Evolutionary conservation across 1,140 invertebrate genomes (phyloP), one percentile per base, ranked within the genome.

Genomic region (Helicoverpa armigera): DNA sequence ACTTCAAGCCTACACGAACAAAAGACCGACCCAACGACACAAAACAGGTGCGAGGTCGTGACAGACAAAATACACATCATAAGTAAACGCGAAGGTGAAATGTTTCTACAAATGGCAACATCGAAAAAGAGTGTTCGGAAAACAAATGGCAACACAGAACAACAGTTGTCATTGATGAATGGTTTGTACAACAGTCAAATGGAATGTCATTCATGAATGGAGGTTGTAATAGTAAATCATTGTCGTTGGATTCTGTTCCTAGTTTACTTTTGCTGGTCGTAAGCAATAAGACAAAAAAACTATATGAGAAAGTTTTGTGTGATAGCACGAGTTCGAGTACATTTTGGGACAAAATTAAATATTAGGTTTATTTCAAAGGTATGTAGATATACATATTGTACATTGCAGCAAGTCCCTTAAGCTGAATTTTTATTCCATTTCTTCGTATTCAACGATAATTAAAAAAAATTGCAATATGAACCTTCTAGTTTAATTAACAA

Each of bases 151-250:
- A 53, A 63, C 53, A 85, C 78, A 81, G 86, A 86, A 85, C 82
- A 81, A 83, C 75, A 76, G 81, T 69, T 84, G 83, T 85, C 86
- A 86, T 86, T 88, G 89, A 88, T 85, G 85, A 84, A 90, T 89
- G 84, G 35, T 74, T 76, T 35, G 81, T 84, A 82, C 70, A 81
- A 73, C 67, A 78, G 70, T 76, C 73, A 81, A 58, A 81, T 60
- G 65, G 72, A 87, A 82, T 88, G 84, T 83, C 84, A 82, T 83
- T 88, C 84, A 85, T 90, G 84, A 88, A 90, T 86, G 84, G 81
- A 84, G 63, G 63, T 79, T 82, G 82, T 85, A 82, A 81, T 83
- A 84, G 87, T 88, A 87, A 87, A 87, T 87, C 86, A 89, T 85
- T 82, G 80, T 75, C 81, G 83, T 86, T 87, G 81, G 84, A 86